Evolutionary conservation across 2,888 invertebrate species (phyloP), one percentile per base, ranked within the genome.

Genomic region (Agrochola circellaris): DNA sequence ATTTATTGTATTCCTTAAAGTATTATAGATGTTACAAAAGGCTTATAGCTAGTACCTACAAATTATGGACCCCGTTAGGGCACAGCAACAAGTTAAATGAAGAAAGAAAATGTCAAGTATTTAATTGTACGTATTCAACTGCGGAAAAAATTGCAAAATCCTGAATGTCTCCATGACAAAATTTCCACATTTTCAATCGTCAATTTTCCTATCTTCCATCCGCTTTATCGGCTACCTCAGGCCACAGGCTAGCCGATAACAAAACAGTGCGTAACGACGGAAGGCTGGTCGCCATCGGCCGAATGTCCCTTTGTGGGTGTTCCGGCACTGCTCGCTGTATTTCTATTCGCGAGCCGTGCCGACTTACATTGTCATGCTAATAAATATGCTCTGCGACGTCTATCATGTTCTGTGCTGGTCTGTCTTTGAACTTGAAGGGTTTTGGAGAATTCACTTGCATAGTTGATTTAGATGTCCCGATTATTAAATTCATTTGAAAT

Each of bases 261-360:
- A 92, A 93, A 92, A 92, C 91, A 88, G 85, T 92, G 96, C 95
- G 96, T 95, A 95, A 96, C 94, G 92, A 90, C 94, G 94, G 96
- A 94, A 95, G 95, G 95, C 92, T 79, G 83, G 84, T 75, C 77
- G 74, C 84, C 88, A 86, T 87, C 88, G 84, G 76, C 84, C 90
- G 87, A 93, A 93, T 92, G 93, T 87, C 88, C 92, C 93, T 91
- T 93, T 94, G 95, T 94, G 93, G 94, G 93, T 92, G 94, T 94
- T 92, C 92, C 85, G 73, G 77, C 45, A 79, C 69, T n/a, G 42
- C 76, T 81, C 75, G 69, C 68, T 15, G 87, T 89, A 89, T 91
- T 68, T 91, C 90, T 90, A 89, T 89, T 88, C 85, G 79, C 72
- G 60, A 26, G 65, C 23, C 70, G 71, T 76, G 66, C 72, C 75